Evolutionary conservation across 2,797 vertebrate species (phyloP), one percentile per base, ranked within the genome.

Genomic region (Macrochelys suwanniensis): DNA sequence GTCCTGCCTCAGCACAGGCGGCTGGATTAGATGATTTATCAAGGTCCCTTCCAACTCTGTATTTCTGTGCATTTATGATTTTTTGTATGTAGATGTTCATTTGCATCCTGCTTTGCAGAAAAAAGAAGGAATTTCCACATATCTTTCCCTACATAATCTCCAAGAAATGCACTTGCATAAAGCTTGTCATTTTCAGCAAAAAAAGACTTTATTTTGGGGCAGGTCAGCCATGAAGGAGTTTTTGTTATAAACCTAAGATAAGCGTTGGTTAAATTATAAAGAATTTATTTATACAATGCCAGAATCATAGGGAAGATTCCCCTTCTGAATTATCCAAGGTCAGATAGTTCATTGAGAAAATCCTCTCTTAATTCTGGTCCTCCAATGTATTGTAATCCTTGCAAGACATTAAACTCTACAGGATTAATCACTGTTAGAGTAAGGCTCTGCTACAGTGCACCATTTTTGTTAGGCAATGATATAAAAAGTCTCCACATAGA

Each of bases 331-430:
- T 92, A 86, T 17, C 47, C 31, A 50, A 26, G 71, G 56, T 65
- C 1, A 23, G 45, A 85, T 80, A 49, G 92, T 90, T 87, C 93
- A 93, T 74, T 88, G 47, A 96, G 77, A 96, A 91, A 97, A 96
- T 93, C 25, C 19, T 91, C 11, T 87, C n/a, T 87, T 91, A 91
- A 89, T 97, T 96, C 80, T 94, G 47, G 71, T 91, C 25, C 84
- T 95, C 79, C 50, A 85, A 53, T 61, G 23, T 56, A 86, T 13
- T 93, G 7, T 88, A 95, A 96, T 85, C 47, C 37, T 91, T 95
- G 94, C 68, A 94, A 86, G 23, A 86, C 31, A 85, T 82, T 91
- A 96, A 93, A 82, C 87, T 45, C 91, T 89, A 53, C 80, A 91
- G 53, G 37, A 95, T 94, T 95, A 90, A 93, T 84, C 65, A 11